Percentiles rank a stretch among this genome's conserved stretches.
phyloP scores from a whole-genome alignment of 2,888 invertebrate species.

The Gasteruption jaculator region DNA sequence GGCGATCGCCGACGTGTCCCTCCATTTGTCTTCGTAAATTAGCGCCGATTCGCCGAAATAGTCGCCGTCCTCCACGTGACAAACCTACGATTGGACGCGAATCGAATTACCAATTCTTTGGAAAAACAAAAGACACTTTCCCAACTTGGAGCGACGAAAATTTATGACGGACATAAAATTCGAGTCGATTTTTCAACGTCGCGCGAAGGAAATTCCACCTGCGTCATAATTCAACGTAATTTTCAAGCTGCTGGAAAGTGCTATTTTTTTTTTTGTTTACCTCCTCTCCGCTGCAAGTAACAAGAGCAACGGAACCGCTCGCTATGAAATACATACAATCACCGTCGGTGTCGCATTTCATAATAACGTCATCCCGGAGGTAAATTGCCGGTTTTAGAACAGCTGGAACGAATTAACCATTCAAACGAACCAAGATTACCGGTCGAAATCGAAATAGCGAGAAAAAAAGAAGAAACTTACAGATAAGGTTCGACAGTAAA shows the following conservation, averaged over 20 bases:
- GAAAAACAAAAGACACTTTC: neutral
- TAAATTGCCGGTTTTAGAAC: conserved; percentile 38
- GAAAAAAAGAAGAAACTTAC: conserved; percentile 22
- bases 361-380: conserved; percentile 41
- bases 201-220: neutral
- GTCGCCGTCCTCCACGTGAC: conserved; percentile 58
- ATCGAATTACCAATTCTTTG: no score
- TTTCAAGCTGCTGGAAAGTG: neutral
- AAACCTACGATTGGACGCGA: conserved; percentile 40
- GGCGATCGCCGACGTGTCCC: conserved; percentile 57
- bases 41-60: conserved; percentile 55
- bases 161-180: conserved; percentile 13
- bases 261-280: conserved; percentile 23
- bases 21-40: conserved; percentile 53
- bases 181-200: neutral
- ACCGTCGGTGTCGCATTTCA: conserved; percentile 35
- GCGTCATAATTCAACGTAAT: neutral
- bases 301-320: conserved; percentile 42
- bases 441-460: neutral
- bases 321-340: conserved; percentile 48
- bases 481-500: conserved; percentile 36
- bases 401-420: conserved; percentile 22
- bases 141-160: neutral
- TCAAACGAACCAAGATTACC: no score
- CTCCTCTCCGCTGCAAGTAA: conserved; percentile 38